These are phyloP conservation scores for Stramonita haemastoma DNA, from an alignment of 2,888 invertebrate species.

Conservation along the genomic window DNA sequence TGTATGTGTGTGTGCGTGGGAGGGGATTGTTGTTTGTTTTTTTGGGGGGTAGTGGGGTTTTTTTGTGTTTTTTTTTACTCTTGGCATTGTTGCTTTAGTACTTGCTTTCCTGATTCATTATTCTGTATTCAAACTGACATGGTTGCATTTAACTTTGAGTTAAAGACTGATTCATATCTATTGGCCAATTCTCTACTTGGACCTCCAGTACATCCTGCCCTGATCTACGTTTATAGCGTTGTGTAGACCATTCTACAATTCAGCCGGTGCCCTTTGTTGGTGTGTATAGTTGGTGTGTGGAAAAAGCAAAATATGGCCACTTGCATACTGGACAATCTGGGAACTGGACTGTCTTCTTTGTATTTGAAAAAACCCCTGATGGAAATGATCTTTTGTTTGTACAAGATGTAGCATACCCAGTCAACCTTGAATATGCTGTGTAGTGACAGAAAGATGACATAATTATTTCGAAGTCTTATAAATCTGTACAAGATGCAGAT, in stretches of 20 bases:
- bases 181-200: background rate
- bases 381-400: too few species aligned
- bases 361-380: too few species aligned
- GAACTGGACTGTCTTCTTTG: background rate
- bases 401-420: too few species aligned
- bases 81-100: background rate
- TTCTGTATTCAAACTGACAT: background rate
- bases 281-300: background rate
- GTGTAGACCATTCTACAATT: background rate
- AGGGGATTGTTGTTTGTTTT: background rate
- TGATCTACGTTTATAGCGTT: background rate
- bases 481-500: too few species aligned
- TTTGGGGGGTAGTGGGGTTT: background rate
- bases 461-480: too few species aligned
- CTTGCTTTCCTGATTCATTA: background rate
- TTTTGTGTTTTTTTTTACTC: too few species aligned
- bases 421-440: too few species aligned
- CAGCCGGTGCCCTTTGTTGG: background rate
- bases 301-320: background rate
- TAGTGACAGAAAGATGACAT: too few species aligned
- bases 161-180: background rate
- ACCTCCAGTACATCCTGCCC: background rate
- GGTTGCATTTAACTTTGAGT: conserved; percentile 3
- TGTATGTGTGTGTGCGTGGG: background rate
- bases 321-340: background rate